Evolutionary conservation across 30 jellyfish, hydroid and myxozoan genomes (phyloP).

Genomic region (Turritopsis dohrnii): DNA sequence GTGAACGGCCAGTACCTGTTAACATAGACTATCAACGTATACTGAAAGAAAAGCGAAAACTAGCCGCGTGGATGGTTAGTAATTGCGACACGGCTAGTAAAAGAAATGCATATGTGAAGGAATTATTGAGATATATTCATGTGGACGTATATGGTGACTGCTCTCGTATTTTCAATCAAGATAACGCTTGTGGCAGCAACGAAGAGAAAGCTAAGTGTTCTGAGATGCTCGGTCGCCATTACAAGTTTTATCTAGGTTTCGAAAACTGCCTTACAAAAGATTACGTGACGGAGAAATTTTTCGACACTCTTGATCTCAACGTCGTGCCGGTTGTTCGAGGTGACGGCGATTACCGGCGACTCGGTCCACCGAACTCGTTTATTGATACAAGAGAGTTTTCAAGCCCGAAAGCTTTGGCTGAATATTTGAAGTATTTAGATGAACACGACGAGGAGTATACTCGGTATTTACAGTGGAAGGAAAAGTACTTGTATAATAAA

Average conservation of each 20-base stretch:
- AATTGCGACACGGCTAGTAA: conserved; percentile 11
- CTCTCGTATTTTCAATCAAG: conserved; percentile 40
- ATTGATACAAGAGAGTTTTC: conserved; percentile 21
- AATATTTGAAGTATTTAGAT: conserved; percentile 21
- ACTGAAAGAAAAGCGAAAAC: conserved; percentile 2
- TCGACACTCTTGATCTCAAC: conserved; percentile 63
- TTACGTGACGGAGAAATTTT: conserved; percentile 66
- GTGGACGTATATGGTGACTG: conserved; percentile 75
- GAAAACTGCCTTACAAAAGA: conserved; percentile 67
- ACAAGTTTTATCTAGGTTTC: conserved; percentile 58
- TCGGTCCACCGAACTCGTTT: conserved; percentile 34
- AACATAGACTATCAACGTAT: background rate
- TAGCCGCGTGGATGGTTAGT: conserved; percentile 38
- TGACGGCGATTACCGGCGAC: conserved; percentile 34
- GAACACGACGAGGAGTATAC: conserved; percentile 10
- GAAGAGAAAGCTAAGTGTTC: conserved; percentile 16
- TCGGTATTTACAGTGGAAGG: conserved; percentile 17
- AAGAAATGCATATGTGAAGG: conserved; percentile 25
- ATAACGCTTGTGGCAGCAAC: conserved; percentile 42
- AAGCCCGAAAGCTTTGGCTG: conserved; percentile 32
- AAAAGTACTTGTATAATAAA: background rate
- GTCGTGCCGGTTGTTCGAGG: conserved; percentile 82
- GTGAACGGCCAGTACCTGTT: conserved; percentile 8
- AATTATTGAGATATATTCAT: conserved; percentile 43
- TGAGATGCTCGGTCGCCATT: background rate